Conservation (phyloP, 2,113 vertebrate genomes). For the Struthidea cinerea region DNA sequence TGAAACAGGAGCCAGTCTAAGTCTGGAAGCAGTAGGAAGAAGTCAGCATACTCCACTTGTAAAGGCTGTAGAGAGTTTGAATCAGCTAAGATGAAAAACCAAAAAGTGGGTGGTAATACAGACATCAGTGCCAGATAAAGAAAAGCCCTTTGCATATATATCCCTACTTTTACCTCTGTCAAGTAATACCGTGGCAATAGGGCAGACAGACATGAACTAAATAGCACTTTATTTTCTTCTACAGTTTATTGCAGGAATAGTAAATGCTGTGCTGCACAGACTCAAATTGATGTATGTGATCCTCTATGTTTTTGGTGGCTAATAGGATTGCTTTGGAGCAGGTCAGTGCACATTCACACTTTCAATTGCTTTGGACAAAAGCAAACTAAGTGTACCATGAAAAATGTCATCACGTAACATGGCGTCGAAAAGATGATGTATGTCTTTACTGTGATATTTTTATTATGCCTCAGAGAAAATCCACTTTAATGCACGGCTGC, state of each 20-base stretch:
- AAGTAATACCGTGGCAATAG: not conserved
- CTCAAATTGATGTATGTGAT: constrained; percentile 17
- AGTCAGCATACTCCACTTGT: not conserved
- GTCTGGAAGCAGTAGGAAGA: not conserved
- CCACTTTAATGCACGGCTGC: constrained; percentile 21
- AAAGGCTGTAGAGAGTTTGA: not conserved
- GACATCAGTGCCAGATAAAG: not conserved
- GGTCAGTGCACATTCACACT: constrained; percentile 54
- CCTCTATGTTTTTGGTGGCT: constrained; percentile 20
- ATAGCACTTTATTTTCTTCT: not conserved
- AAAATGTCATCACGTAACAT: constrained; percentile 38
- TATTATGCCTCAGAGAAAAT: constrained; percentile 47
- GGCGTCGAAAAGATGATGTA: constrained; percentile 36
- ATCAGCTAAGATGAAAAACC: not conserved
- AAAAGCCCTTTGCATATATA: not conserved
- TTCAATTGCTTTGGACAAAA: constrained; percentile 54
- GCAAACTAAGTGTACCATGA: constrained; percentile 46
- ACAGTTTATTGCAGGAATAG: constrained; percentile 1
- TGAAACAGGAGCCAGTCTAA: not conserved
- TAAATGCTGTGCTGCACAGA: constrained; percentile 17
- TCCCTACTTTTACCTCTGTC: not conserved
- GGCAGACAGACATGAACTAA: not conserved
- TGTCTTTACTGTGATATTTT: constrained; percentile 44
- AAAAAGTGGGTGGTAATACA: not conserved
- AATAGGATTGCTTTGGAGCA: constrained; percentile 50